Evolutionary conservation across 2,888 invertebrate species (phyloP), one percentile per base, ranked within the genome.

Genomic region (Orthosia gothica): DNA sequence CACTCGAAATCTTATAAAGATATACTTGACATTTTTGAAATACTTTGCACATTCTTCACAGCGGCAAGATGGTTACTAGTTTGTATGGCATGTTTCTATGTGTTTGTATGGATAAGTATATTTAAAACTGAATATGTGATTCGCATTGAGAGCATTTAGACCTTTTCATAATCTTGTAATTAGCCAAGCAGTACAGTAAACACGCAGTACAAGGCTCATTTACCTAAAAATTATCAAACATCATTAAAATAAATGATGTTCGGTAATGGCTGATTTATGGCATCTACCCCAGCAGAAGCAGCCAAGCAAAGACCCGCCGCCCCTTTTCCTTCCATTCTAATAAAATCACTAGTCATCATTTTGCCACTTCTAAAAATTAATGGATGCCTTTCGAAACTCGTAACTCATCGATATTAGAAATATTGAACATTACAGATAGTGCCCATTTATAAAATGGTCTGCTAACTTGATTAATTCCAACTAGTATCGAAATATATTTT

Each of bases 271-370:
- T 78, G 82, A 73, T 81, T 84, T 81, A 84, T 70, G 82, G 70
- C 70, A 82, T 57, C 54, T 65, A 67, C 50, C 61, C 55, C 49
- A 49, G 40, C 57, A 47, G 52, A 16, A 63, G 63, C 69, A 76
- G 57, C 15, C 70, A 45, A 61, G 68, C 66, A 69, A 40, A 58
- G 49, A 61, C 70, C 40, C 65, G 9, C 15, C 61, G 45, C 65
- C 55, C 66, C 40, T 64, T 74, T 63, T 50, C 68, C 73, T 72
- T 63, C 55, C 57, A 82, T 73, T 69, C 62, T 66, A 58, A 78
- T 57, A 83, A 83, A 79, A 70, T 62, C 61, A 70, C 73, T 59
- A 83, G 75, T 83, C 83, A 83, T 82, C 83, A 85, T 83, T 70
- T 82, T 64, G 71, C 76, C 82, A 82, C 83, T 82, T 71, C 64